phyloP scores from a whole-genome alignment of 2,797 vertebrate genomes.

The Enteromius afrohamiltoni region DNA sequence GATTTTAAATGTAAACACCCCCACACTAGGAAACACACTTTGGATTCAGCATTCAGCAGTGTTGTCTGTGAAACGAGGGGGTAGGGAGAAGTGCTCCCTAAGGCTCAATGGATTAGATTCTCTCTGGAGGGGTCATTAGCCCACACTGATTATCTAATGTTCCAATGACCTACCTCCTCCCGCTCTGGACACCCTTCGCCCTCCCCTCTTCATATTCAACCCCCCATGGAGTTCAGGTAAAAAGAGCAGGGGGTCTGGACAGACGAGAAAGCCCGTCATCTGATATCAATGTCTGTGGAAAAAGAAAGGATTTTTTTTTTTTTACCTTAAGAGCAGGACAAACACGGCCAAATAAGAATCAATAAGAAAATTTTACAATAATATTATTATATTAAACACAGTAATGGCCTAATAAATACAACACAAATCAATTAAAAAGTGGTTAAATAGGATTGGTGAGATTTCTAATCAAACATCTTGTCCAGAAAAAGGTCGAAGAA shows the following conservation, averaged over 20 bases:
- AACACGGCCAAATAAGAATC: neutral
- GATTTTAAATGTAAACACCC: slow-evolving; percentile 18
- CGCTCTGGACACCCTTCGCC: slow-evolving; percentile 15
- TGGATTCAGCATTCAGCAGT: slow-evolving; percentile 41
- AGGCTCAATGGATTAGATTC: slow-evolving; percentile 70
- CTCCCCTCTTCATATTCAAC: slow-evolving; percentile 27
- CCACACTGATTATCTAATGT: slow-evolving; percentile 71
- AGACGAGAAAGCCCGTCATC: slow-evolving; percentile 37
- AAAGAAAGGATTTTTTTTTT: neutral
- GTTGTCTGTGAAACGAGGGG: slow-evolving; percentile 29
- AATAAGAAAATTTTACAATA: neutral
- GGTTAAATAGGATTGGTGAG: neutral
- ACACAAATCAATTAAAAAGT: neutral
- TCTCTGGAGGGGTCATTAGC: slow-evolving; percentile 81
- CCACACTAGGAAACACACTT: neutral
- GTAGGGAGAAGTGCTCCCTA: slow-evolving; percentile 26
- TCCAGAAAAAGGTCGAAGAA: neutral
- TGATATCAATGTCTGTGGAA: slow-evolving; percentile 47
- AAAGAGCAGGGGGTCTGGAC: slow-evolving; percentile 24
- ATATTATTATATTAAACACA: neutral
- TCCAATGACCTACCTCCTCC: slow-evolving; percentile 55
- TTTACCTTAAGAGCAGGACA: neutral
- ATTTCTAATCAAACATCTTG: neutral
- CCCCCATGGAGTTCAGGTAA: slow-evolving; percentile 45
- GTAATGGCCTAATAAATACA: neutral